These are phyloP conservation scores for Macroramphosus scolopax DNA, from an alignment of 2,797 vertebrate species.

Conservation along the genomic window DNA sequence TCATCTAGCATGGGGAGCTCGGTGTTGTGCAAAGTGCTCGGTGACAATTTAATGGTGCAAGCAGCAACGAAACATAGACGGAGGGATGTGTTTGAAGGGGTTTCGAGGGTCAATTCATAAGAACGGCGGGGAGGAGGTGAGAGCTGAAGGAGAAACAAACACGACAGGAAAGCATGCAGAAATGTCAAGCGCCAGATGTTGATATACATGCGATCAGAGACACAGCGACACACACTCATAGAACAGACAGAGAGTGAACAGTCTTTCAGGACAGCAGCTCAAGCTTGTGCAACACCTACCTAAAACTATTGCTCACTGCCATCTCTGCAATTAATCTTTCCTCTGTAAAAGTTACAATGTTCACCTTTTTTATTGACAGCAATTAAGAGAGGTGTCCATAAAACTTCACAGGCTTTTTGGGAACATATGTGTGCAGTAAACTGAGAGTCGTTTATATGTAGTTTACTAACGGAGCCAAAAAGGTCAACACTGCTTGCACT, in stretches of 20 bases:
- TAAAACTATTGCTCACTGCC: too few species aligned
- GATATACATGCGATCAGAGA: slow-evolving; percentile 7
- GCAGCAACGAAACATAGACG: slow-evolving; percentile 22
- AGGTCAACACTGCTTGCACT: too few species aligned
- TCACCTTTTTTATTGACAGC: neutral
- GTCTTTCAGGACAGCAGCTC: too few species aligned
- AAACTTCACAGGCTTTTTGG: neutral
- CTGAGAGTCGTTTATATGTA: neutral
- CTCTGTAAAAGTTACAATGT: neutral
- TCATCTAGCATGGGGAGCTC: slow-evolving; percentile 16
- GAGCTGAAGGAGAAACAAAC: slow-evolving; percentile 6
- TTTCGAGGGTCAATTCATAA: slow-evolving; percentile 15
- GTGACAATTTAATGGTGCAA: slow-evolving; percentile 38
- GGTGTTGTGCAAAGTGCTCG: slow-evolving; percentile 11
- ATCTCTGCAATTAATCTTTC: neutral
- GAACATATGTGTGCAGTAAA: too few species aligned
- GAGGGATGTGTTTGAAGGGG: slow-evolving; percentile 6
- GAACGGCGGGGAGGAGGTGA: slow-evolving; percentile 5
- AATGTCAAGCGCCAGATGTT: slow-evolving; percentile 27
- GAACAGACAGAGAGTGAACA: too few species aligned
- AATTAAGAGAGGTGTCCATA: neutral
- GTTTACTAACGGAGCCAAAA: too few species aligned
- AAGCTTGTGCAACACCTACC: too few species aligned
- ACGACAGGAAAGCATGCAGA: slow-evolving; percentile 2
- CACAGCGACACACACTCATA: neutral